phyloP scores from a whole-genome alignment of 1,140 invertebrate species.

The Drosophila repletoides region DNA sequence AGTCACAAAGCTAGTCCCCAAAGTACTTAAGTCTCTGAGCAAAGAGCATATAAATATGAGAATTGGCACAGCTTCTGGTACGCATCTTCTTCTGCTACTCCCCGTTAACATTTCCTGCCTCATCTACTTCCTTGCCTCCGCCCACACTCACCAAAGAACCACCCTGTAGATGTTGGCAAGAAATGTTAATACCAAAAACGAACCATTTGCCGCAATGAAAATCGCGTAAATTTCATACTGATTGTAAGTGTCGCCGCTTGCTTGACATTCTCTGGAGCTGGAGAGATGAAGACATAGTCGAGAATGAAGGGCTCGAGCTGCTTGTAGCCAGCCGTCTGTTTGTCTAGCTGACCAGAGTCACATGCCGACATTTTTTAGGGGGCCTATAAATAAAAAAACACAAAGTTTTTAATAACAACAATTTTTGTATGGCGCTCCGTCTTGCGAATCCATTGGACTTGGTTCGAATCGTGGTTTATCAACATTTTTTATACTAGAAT shows the following conservation, averaged over 20 bases:
- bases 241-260: slow-evolving; percentile 77
- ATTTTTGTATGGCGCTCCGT: no score
- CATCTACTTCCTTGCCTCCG: neutral
- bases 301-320: slow-evolving; percentile 4
- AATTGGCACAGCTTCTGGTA: slow-evolving; percentile 66
- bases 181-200: slow-evolving; percentile 77
- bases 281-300: slow-evolving; percentile 30
- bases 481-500: no score
- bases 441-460: no score
- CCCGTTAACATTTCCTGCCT: slow-evolving; percentile 33
- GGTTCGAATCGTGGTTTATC: no score
- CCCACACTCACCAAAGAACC: neutral
- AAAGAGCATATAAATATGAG: slow-evolving; percentile 41
- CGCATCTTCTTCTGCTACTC: slow-evolving; percentile 1
- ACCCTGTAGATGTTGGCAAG: slow-evolving; percentile 37
- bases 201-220: slow-evolving; percentile 79
- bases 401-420: no score
- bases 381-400: no score
- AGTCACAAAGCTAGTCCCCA: neutral
- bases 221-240: slow-evolving; percentile 79
- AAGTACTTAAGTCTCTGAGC: neutral
- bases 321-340: slow-evolving; percentile 49
- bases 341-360: slow-evolving; percentile 45
- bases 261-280: slow-evolving; percentile 44
- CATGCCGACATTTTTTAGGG: no score